Evolutionary conservation across 2,797 vertebrate genomes (phyloP).

Genomic region (Trachops cirrhosus): DNA sequence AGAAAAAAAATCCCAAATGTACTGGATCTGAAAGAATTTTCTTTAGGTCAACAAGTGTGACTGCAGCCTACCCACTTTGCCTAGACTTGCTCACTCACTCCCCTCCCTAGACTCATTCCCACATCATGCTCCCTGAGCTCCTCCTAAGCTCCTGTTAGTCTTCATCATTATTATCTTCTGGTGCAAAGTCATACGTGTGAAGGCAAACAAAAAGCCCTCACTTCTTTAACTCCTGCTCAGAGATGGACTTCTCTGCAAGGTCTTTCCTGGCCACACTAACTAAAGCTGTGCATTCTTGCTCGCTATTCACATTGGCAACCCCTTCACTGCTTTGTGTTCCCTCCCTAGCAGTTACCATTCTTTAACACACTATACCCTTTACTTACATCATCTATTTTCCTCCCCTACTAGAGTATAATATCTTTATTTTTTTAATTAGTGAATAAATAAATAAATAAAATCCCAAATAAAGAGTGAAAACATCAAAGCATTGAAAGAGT

Average conservation of each 20-base stretch:
- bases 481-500: not conserved
- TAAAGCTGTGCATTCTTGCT: not conserved
- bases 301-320: not conserved
- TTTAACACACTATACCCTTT: not conserved
- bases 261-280: not conserved
- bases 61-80: not conserved
- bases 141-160: not conserved
- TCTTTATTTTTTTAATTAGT: not conserved
- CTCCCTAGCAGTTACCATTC: not conserved
- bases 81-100: not conserved
- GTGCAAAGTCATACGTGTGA: not conserved
- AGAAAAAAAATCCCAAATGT: not conserved
- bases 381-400: not conserved
- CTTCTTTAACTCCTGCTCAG: not conserved
- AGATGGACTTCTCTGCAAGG: not conserved
- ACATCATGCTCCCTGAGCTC: not conserved
- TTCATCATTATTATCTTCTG: not conserved
- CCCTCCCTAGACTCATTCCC: not conserved
- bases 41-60: not conserved
- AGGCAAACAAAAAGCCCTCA: not conserved
- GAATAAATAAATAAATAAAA: not conserved
- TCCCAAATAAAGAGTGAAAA: not conserved
- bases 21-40: not conserved
- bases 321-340: not conserved
- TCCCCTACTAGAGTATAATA: not conserved